A percentile compares a stretch with the other conserved stretches of the same genome.
phyloP scores from a whole-genome alignment of 2,113 vertebrate species.

The Prinia subflava region DNA sequence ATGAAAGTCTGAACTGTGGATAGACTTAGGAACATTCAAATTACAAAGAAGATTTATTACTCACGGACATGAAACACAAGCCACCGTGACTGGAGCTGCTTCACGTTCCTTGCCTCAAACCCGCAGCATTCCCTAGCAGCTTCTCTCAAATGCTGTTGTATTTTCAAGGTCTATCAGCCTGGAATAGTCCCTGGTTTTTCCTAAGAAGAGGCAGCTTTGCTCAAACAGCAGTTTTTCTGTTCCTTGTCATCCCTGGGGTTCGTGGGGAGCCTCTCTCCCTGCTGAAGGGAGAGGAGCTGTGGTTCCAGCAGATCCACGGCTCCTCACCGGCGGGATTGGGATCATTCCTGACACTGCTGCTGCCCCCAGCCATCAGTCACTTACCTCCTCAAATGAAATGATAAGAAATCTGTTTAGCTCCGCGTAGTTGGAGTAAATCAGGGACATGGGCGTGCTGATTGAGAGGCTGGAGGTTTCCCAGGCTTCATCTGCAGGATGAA shows the following conservation, averaged over 20 bases:
- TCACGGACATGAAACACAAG: not conserved
- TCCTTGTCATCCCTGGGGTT: not conserved
- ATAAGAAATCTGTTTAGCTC: not conserved
- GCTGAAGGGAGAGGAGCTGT: not conserved
- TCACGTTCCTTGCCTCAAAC: not conserved
- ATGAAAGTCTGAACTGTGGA: not conserved
- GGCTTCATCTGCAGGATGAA: not conserved
- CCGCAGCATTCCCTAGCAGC: not conserved
- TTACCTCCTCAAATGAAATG: not conserved
- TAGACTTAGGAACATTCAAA: not conserved
- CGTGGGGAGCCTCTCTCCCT: not conserved
- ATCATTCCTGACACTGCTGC: rapidly evolving
- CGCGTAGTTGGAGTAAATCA: not conserved
- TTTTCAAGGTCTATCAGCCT: not conserved
- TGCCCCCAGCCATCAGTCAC: not conserved
- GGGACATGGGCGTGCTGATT: not conserved
- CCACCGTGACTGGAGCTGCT: not conserved
- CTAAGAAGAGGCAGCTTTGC: not conserved
- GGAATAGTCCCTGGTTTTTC: not conserved
- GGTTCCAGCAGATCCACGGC: rapidly evolving
- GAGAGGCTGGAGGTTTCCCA: not conserved
- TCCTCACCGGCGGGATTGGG: rapidly evolving
- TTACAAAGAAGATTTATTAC: not conserved
- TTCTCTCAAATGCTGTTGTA: not conserved
- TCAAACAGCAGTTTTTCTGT: not conserved